Conservation (phyloP, 2,888 invertebrate species). For the Eilema sororculum region DNA sequence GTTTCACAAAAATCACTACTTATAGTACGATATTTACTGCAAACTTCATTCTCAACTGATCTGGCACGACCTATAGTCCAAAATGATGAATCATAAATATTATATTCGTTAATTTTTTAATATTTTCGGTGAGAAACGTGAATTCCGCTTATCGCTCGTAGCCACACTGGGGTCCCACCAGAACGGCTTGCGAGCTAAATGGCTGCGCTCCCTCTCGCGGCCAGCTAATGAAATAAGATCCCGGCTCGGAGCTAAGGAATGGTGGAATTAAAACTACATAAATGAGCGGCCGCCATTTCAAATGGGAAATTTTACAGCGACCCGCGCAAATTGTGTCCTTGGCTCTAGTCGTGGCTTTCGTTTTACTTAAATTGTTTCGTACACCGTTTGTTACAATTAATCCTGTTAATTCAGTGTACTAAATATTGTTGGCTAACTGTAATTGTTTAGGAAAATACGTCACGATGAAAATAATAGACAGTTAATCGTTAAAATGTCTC, state of each 20-base stretch:
- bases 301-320: constrained; percentile 69
- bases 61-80: no score
- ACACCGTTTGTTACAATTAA: constrained; percentile 18
- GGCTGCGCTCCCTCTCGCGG: constrained; percentile 75
- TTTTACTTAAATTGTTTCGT: constrained; percentile 25
- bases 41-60: no score
- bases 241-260: constrained; percentile 82
- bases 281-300: constrained; percentile 77
- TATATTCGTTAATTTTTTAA: neutral
- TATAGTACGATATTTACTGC: no score
- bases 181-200: constrained; percentile 77
- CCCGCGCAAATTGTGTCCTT: constrained; percentile 42
- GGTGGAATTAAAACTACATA: constrained; percentile 86
- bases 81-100: no score
- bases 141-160: constrained; percentile 18
- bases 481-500: no score
- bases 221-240: constrained; percentile 86
- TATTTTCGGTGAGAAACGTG: neutral
- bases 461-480: neutral
- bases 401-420: constrained; percentile 7
- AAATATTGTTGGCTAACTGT: neutral
- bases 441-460: neutral
- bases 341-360: constrained; percentile 25
- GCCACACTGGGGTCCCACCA: constrained; percentile 33
- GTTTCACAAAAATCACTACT: no score